Base-by-base conservation (phyloP, 2,888 invertebrate genomes). In the Rambutsinella grinnellia region DNA sequence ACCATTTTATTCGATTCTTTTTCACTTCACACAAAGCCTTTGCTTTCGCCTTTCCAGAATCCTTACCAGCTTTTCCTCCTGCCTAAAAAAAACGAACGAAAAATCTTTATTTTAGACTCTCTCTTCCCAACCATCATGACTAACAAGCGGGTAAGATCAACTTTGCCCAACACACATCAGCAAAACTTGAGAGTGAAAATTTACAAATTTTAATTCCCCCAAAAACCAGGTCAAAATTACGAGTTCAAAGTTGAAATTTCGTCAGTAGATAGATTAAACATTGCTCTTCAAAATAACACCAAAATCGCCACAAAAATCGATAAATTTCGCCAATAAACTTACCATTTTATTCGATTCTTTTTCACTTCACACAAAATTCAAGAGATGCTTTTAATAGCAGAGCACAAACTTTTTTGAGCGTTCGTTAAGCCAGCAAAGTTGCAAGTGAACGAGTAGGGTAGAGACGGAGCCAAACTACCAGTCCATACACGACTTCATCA, bases 11-110 rank as follows among this genome's bases (percentile, higher is more conserved):
- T 17, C n/a, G 21, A n/a, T n/a, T n/a, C n/a, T n/a, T n/a, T n/a
- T n/a, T n/a, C n/a, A n/a, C n/a, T n/a, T n/a, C n/a, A n/a, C n/a
- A n/a, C n/a, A n/a, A n/a, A n/a, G 98, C 97, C 91, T 99, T 99
- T 83, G 97, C 96, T 90, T 98, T 98, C 70, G 97, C 96, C 91
- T 99, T 99, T 86, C 99, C 99, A 82, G 98, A 97, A 91, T 99
- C 99, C 91, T 99, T 99, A 87, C 99, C 99, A 89, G 99, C 99
- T 94, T 99, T 99, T 87, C 99, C 99, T 88, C 99, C 99, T 92
- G 99, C 98, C 99, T n/a, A n/a, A n/a, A n/a, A n/a, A n/a, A n/a
- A n/a, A n/a, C n/a, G n/a, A n/a, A n/a, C n/a, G n/a, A n/a, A 56
- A 49, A 53, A 68, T 47, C 63, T 57, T 62, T 15, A 27, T 3